These are phyloP conservation scores for Zosterops pallidus DNA, from an alignment of 2,113 vertebrate genomes.

Conservation along the genomic window DNA sequence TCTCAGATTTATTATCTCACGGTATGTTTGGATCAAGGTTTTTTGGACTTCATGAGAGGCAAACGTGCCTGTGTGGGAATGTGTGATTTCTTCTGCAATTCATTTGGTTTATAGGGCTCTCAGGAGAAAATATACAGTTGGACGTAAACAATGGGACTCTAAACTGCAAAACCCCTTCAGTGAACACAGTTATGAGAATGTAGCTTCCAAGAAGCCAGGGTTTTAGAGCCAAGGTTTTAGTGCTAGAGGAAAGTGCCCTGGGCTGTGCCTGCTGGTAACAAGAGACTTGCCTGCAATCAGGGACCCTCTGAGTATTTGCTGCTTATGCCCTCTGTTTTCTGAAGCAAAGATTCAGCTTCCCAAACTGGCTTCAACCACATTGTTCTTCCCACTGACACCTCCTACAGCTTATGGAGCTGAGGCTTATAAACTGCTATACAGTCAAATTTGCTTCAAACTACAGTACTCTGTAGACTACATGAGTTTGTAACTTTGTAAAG, in stretches of 20 bases:
- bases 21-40: background rate
- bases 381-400: background rate
- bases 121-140: background rate
- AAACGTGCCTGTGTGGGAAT: background rate
- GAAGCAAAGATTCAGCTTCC: background rate
- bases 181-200: background rate
- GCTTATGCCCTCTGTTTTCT: background rate
- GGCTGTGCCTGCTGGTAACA: rapidly evolving
- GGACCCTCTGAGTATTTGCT: background rate
- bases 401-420: background rate
- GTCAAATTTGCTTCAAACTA: background rate
- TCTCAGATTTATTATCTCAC: background rate
- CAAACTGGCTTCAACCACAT: background rate
- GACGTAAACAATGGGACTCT: background rate
- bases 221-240: background rate
- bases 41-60: background rate
- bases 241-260: background rate
- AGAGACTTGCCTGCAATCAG: background rate
- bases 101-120: background rate
- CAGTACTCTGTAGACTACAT: background rate
- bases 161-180: background rate
- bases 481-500: background rate
- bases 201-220: background rate
- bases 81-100: background rate
- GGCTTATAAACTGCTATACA: background rate